Base-by-base conservation (phyloP, 1,140 invertebrate species). In the Pogonognathellus flavescens region DNA sequence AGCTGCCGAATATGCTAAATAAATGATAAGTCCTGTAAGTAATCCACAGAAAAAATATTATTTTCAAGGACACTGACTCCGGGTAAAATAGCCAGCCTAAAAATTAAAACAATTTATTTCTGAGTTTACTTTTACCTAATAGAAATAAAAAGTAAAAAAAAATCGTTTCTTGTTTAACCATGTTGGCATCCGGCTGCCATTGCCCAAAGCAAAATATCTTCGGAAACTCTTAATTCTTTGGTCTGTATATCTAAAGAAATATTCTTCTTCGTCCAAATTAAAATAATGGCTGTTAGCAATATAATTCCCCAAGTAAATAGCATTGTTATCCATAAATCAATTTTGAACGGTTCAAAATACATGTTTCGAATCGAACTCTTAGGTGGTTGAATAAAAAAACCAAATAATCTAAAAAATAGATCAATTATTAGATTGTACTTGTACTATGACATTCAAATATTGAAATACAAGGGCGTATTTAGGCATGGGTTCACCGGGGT, bases 1-100 rank as follows among this genome's bases (percentile, higher is more conserved):
- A 22, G 80, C 50, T 14, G 80, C 80, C 9, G 80, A 81, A 57
- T 81, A 81, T 18, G 49, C 80, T 11, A 81, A 22, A 59, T 81
- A 81, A 3, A 20, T 55, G 0, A 81, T 18, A 6, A 81, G 25
- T 9, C 18, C 80, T 3, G 80, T 57, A 0, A 52, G n/a, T 18
- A 81, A 25, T 81, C 80, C 80, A 59, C 22, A 81, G 31, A 81
- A 41, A n/a, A 55, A 57, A 57, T 52, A 81, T 6, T 4, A 81
- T 57, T 81, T 81, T 81, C 18, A 81, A n/a, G 18, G 80, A 76
- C 4, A 50, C 6, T 1, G 80, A 81, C 25, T 81, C 80, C 0
- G 80, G 80, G 50, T 31, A 18, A 8, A 59, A 22, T 22, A 55
- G 80, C 18, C 80, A 53, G 20, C 80, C 70, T 76, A 18, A 20